Conservation (phyloP, 2,797 vertebrate genomes). For the Smutsia temminckii region DNA sequence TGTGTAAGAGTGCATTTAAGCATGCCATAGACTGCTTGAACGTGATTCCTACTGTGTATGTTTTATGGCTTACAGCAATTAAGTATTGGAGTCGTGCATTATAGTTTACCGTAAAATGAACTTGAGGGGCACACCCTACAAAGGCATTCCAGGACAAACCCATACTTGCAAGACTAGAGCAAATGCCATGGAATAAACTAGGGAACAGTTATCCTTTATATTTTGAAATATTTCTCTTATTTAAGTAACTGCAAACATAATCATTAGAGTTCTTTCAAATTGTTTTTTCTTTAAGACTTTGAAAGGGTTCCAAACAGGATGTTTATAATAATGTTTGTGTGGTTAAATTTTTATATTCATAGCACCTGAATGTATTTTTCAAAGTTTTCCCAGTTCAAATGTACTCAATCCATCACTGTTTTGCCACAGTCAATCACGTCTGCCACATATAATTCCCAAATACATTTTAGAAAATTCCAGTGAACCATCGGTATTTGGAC, state of each 20-base stretch:
- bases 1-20: not conserved
- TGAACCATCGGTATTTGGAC: not conserved
- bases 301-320: not conserved
- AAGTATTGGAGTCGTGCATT: not conserved
- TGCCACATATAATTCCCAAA: not conserved
- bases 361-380: not conserved
- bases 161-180: not conserved
- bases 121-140: not conserved
- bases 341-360: not conserved
- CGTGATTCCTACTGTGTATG: not conserved
- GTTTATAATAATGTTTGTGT: not conserved
- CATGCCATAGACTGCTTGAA: not conserved
- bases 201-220: not conserved
- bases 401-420: not conserved
- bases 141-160: not conserved
- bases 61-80: conserved; percentile 18
- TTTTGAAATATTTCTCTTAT: conserved; percentile 9
- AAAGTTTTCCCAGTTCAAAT: not conserved
- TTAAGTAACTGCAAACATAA: not conserved
- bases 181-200: not conserved
- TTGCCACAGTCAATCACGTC: not conserved
- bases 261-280: not conserved
- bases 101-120: not conserved
- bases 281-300: not conserved
- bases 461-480: not conserved